Evolutionary conservation across 2,888 invertebrate genomes (phyloP).

Genomic region (Andrena bucephala): DNA sequence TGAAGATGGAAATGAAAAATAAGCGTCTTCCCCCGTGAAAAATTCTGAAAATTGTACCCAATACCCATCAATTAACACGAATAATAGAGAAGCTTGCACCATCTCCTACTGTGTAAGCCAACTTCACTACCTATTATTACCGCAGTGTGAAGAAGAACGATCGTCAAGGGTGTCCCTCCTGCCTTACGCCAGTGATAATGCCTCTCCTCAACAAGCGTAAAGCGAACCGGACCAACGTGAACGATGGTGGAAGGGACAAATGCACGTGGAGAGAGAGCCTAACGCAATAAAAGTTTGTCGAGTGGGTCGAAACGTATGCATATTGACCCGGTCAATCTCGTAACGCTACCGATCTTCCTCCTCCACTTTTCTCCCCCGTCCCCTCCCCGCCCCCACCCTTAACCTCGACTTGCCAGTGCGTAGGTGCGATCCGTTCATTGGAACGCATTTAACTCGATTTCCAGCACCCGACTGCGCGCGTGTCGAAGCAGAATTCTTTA

Average conservation of each 20-base stretch:
- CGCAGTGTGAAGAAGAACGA: not conserved
- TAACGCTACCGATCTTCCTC: conserved; percentile 79
- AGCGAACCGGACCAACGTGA: conserved; percentile 65
- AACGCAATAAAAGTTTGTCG: conserved; percentile 83
- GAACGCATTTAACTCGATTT: conserved; percentile 74
- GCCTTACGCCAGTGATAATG: conserved; percentile 78
- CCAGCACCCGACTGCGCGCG: conserved; percentile 40
- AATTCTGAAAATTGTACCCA: too few relatives aligned
- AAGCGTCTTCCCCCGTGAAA: too few relatives aligned
- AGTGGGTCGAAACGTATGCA: conserved; percentile 83
- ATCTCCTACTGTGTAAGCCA: not conserved
- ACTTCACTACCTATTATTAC: not conserved
- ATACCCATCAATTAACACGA: too few relatives aligned
- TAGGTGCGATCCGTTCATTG: conserved; percentile 74
- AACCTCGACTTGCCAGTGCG: conserved; percentile 52
- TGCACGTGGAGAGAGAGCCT: conserved; percentile 75
- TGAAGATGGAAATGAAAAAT: not conserved
- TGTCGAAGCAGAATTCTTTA: not conserved
- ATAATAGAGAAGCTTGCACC: not conserved
- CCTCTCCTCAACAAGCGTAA: conserved; percentile 68
- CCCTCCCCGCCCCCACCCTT: not conserved
- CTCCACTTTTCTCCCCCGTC: conserved; percentile 37
- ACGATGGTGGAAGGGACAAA: conserved; percentile 65
- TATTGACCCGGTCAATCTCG: conserved; percentile 82
- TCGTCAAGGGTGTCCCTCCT: conserved; percentile 53